Conservation (phyloP, 37 sponge, comb jelly and placozoan genomes). For the Oscarella lobularis region DNA sequence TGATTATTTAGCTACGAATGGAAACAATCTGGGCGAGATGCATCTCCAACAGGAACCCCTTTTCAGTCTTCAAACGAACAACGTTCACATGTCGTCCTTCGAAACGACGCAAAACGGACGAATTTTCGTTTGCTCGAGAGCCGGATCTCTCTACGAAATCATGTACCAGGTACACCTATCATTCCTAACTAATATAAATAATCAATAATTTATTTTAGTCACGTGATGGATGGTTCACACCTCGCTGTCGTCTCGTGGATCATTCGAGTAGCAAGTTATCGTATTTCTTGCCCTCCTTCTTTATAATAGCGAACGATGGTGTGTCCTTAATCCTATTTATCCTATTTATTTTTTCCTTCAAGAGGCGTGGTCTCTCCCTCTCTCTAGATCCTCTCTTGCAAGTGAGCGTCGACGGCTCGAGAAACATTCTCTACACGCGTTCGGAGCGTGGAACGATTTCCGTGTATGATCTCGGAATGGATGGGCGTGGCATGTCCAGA, state of each 20-base stretch:
- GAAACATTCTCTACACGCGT: slow-evolving; percentile 70
- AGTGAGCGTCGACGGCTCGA: slow-evolving; percentile 47
- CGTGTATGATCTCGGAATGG: slow-evolving; percentile 72
- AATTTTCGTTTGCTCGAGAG: slow-evolving; percentile 75
- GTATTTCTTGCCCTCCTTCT: slow-evolving; percentile 82
- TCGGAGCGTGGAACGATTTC: slow-evolving; percentile 55
- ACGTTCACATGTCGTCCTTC: slow-evolving; percentile 46
- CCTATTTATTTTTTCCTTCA: not conserved
- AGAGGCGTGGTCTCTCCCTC: slow-evolving; percentile 2
- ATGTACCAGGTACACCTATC: slow-evolving; percentile 68
- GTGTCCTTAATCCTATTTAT: not conserved
- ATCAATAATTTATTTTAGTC: slow-evolving; percentile 9
- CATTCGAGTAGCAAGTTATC: slow-evolving; percentile 77
- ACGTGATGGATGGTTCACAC: slow-evolving; percentile 77
- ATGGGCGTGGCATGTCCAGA: slow-evolving; percentile 31
- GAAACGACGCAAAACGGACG: slow-evolving; percentile 41
- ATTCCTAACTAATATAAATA: too few species aligned
- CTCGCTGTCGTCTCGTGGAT: slow-evolving; percentile 65
- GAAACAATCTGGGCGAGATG: slow-evolving; percentile 56
- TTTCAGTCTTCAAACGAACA: slow-evolving; percentile 78
- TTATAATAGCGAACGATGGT: slow-evolving; percentile 74
- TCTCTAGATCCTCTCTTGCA: slow-evolving; percentile 68
- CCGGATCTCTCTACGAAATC: slow-evolving; percentile 87
- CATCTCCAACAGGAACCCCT: slow-evolving; percentile 92
- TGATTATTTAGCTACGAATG: slow-evolving; percentile 6